A percentile compares a stretch with the other conserved stretches of the same genome.
phyloP scores from a whole-genome alignment of 1,140 invertebrate species.

The Drosophila bocqueti region DNA sequence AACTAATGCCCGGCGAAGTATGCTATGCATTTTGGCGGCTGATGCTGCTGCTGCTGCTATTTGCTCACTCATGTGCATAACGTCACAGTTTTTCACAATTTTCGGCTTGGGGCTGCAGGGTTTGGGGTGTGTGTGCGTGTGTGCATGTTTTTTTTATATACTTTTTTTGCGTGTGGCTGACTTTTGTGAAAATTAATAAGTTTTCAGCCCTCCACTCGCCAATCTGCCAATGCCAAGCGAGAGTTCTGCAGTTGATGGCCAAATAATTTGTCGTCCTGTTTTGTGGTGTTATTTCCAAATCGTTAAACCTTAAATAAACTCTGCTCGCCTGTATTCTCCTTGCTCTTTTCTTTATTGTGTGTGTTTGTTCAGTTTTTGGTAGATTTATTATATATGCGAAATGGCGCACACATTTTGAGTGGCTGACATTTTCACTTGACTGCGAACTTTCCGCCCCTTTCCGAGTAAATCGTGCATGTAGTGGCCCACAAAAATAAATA shows the following conservation, averaged over 20 bases:
- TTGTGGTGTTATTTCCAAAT: slow-evolving; percentile 75
- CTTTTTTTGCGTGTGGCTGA: slow-evolving; percentile 51
- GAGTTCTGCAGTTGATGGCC: slow-evolving; percentile 77
- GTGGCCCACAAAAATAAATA: slow-evolving; percentile 18
- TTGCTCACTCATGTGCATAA: slow-evolving; percentile 75
- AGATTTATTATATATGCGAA: slow-evolving; percentile 68
- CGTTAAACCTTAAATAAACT: slow-evolving; percentile 76
- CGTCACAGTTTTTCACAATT: slow-evolving; percentile 50
- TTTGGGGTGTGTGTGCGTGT: slow-evolving; percentile 4
- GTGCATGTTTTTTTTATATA: slow-evolving; percentile 4
- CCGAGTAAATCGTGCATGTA: slow-evolving; percentile 66
- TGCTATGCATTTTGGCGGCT: slow-evolving; percentile 57
- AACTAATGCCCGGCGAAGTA: slow-evolving; percentile 46
- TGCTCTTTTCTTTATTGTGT: slow-evolving; percentile 35
- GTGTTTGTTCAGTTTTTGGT: slow-evolving; percentile 45
- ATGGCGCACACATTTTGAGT: slow-evolving; percentile 64
- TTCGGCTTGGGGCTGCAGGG: neutral
- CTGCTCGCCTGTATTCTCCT: slow-evolving; percentile 13
- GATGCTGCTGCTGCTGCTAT: slow-evolving; percentile 31
- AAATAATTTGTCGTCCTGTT: slow-evolving; percentile 79
- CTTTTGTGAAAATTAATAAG: slow-evolving; percentile 80
- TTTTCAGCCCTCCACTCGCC: slow-evolving; percentile 42
- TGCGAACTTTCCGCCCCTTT: slow-evolving; percentile 35
- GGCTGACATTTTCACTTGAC: slow-evolving; percentile 74
- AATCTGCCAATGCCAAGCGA: slow-evolving; percentile 19